phyloP scores from a whole-genome alignment of 2,113 vertebrate genomes.

The Otis tarda region DNA sequence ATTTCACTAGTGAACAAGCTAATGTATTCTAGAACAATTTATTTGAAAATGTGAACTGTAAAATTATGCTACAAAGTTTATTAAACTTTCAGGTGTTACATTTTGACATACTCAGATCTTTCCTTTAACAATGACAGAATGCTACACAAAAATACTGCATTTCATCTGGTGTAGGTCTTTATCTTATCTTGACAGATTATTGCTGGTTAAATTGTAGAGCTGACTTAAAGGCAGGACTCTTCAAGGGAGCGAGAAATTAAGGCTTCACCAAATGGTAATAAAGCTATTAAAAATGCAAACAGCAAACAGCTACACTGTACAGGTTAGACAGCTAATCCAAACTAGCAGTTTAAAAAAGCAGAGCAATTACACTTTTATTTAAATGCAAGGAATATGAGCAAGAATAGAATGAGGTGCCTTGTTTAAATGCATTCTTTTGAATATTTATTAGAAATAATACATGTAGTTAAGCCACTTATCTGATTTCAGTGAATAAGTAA shows the following conservation, averaged over 20 bases:
- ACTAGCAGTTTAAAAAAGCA: slow-evolving; percentile 85
- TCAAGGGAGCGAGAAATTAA: slow-evolving; percentile 84
- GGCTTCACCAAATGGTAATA: slow-evolving; percentile 87
- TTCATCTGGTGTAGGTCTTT: slow-evolving; percentile 75
- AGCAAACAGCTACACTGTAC: slow-evolving; percentile 83
- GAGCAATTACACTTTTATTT: slow-evolving; percentile 90
- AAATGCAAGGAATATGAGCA: slow-evolving; percentile 86
- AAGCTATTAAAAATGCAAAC: slow-evolving; percentile 89
- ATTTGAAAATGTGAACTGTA: slow-evolving; percentile 71
- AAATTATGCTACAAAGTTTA: slow-evolving; percentile 82
- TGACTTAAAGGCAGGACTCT: slow-evolving; percentile 84
- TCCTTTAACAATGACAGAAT: slow-evolving; percentile 80
- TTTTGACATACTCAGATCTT: slow-evolving; percentile 78
- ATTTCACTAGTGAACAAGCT: slow-evolving; percentile 57
- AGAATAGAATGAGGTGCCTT: slow-evolving; percentile 85
- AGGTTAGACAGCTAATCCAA: slow-evolving; percentile 89
- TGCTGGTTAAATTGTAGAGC: slow-evolving; percentile 83
- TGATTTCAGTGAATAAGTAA: slow-evolving; percentile 87
- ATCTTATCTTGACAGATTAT: slow-evolving; percentile 84
- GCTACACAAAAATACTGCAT: slow-evolving; percentile 75
- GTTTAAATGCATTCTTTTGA: slow-evolving; percentile 90
- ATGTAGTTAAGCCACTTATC: slow-evolving; percentile 89
- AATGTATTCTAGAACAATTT: slow-evolving; percentile 63
- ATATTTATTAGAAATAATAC: slow-evolving; percentile 93
- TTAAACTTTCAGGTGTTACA: slow-evolving; percentile 81